Conservation (phyloP, 1,140 invertebrate species). For the Lordiphosa collinella region DNA sequence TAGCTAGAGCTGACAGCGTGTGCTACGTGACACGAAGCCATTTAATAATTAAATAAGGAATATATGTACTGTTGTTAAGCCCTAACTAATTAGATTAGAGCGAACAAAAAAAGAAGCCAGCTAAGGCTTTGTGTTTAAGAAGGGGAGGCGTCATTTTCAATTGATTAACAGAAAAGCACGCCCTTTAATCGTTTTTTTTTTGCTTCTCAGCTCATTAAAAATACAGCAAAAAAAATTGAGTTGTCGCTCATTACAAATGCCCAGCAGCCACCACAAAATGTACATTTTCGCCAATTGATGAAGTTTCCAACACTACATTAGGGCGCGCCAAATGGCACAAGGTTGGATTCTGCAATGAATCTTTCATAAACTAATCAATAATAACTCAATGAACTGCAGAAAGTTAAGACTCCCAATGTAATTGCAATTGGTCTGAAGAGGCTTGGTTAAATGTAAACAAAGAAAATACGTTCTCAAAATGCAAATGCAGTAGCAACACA, state of each 20-base stretch:
- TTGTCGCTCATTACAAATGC: slow-evolving; percentile 57
- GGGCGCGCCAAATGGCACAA: no score
- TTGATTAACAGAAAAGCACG: slow-evolving; percentile 58
- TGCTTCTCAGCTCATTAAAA: slow-evolving; percentile 43
- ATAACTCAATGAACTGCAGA: no score
- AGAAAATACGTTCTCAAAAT: no score
- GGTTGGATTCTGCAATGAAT: no score
- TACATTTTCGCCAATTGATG: no score
- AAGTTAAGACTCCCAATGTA: no score
- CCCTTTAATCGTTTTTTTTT: slow-evolving; percentile 47
- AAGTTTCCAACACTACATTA: no score
- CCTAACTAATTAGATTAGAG: slow-evolving; percentile 68
- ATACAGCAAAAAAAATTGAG: neutral
- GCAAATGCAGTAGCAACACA: no score
- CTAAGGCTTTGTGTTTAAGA: slow-evolving; percentile 20
- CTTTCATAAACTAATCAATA: no score
- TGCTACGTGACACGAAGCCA: neutral
- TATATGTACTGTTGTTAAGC: slow-evolving; percentile 26
- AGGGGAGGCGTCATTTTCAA: slow-evolving; percentile 41
- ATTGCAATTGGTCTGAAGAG: no score
- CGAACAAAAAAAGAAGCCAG: slow-evolving; percentile 45
- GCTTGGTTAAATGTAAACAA: no score
- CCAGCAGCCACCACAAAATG: slow-evolving; percentile 33
- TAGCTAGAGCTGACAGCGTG: neutral
- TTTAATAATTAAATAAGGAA: slow-evolving; percentile 1